Percentiles rank a stretch among this genome's conserved stretches.
phyloP scores from a whole-genome alignment of 1,140 invertebrate species.

The Dendrolimus punctatus region DNA sequence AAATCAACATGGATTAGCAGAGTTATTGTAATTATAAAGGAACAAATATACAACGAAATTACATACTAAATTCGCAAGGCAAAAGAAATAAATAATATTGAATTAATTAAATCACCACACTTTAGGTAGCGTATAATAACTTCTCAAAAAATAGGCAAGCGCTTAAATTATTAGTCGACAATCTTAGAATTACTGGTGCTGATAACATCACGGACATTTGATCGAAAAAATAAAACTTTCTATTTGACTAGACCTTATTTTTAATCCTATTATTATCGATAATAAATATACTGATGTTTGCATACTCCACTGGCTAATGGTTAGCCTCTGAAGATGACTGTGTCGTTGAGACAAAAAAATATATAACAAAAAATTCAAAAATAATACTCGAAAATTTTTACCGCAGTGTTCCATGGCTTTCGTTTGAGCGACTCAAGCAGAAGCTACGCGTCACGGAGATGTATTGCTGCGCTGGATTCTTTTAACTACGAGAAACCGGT shows the following conservation, averaged over 20 bases:
- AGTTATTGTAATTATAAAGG: slow-evolving; percentile 17
- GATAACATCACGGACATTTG: slow-evolving; percentile 63
- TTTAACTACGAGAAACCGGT: too few relatives aligned
- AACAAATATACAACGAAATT: slow-evolving; percentile 39
- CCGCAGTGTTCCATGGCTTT: not conserved
- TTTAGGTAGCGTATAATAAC: slow-evolving; percentile 33
- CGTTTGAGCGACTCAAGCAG: not conserved
- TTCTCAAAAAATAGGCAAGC: slow-evolving; percentile 56
- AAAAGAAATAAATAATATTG: slow-evolving; percentile 37
- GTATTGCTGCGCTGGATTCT: too few relatives aligned
- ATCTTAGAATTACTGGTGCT: slow-evolving; percentile 56
- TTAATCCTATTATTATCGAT: slow-evolving; percentile 9
- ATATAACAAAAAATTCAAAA: slow-evolving; percentile 37
- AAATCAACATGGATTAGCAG: slow-evolving; percentile 30
- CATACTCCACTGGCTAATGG: slow-evolving; percentile 4
- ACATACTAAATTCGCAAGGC: slow-evolving; percentile 39
- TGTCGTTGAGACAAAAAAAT: slow-evolving; percentile 24
- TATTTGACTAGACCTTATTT: slow-evolving; percentile 52
- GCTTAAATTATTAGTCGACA: slow-evolving; percentile 49
- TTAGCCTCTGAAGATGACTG: slow-evolving; percentile 4
- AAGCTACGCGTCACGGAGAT: too few relatives aligned
- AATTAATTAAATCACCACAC: slow-evolving; percentile 24
- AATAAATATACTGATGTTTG: slow-evolving; percentile 4
- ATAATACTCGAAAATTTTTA: slow-evolving; percentile 27
- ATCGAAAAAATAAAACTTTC: slow-evolving; percentile 31